These are phyloP conservation scores for Empidonax traillii DNA, from an alignment of 2,113 vertebrate genomes.

Conservation along the genomic window DNA sequence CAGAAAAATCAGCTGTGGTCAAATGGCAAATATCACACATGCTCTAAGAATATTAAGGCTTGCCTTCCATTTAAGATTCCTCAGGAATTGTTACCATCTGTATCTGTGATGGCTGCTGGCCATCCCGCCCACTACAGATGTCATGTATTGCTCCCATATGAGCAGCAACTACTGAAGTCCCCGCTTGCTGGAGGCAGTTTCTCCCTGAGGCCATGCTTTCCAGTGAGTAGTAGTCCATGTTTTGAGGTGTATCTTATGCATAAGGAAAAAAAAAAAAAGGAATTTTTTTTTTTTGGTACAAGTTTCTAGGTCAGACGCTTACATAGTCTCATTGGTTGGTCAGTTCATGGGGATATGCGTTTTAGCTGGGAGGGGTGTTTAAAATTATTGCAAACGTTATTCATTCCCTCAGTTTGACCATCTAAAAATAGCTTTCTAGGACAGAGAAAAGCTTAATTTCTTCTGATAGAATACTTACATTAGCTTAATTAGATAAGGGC, in stretches of 20 bases:
- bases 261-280: background rate
- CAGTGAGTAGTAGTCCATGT: background rate
- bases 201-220: background rate
- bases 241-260: background rate
- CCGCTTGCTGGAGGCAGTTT: background rate
- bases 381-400: background rate
- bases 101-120: background rate
- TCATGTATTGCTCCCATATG: background rate
- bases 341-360: background rate
- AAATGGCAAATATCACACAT: background rate
- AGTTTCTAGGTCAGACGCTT: background rate
- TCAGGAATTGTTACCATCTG: background rate
- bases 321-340: background rate
- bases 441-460: background rate
- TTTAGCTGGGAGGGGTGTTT: background rate
- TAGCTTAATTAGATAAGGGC: background rate
- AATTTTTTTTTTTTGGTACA: background rate
- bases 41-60: background rate
- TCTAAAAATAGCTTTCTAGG: slow-evolving; percentile 41
- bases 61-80: background rate
- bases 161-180: background rate
- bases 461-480: slow-evolving; percentile 9
- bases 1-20: background rate
- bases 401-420: background rate
- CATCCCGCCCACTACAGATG: background rate